Base-by-base conservation (phyloP, 2,888 invertebrate species). In the Drosophila neonasuta region DNA sequence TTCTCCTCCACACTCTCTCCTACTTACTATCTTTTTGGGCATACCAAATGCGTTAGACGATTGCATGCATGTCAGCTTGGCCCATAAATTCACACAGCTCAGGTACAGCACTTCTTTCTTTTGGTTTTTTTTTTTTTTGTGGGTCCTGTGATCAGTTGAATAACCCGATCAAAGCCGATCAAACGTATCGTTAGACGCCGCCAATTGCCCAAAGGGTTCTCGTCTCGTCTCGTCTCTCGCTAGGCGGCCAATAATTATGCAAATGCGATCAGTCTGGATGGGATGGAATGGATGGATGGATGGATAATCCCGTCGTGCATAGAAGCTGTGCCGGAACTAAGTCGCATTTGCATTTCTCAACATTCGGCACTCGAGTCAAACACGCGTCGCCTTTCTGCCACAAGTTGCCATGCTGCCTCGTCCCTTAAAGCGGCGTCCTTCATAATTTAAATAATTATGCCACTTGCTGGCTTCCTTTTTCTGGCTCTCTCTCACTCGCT, bases 371-470 rank as follows among this genome's bases (percentile, higher is more conserved):
- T 68, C 68, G 79, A 75, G 61, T 24, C 24, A 39, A 81, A 79
- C 82, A 79, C 79, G 82, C 82, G 80, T 62, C 82, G 51, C 15
- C 39, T 46, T 56, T 1, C 24, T 24, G 6, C 9, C 11, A 54
- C 8, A 34, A 10, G 15, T 36, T n/a, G 13, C 44, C 13, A n/a
- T 39, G 36, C n/a, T 15, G 39, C 46, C 29, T 67, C 57, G 45
- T 60, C 64, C 75, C 71, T 72, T 56, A 15, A 58, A 74, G 69
- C 66, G 69, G 67, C 62, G 87, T 87, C 87, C 83, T 83, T 83
- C 83, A 83, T 83, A 83, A 87, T 83, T 83, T 83, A 87, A 83
- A 83, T 83, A 83, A 83, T 83, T 83, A 86, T 83, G 86, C 83
- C 88, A 83, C 83, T 83, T 83, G 83, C 83, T 86, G 77, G 82